phyloP scores from a whole-genome alignment of 2,113 vertebrate genomes.

The Apteryx mantelli region DNA sequence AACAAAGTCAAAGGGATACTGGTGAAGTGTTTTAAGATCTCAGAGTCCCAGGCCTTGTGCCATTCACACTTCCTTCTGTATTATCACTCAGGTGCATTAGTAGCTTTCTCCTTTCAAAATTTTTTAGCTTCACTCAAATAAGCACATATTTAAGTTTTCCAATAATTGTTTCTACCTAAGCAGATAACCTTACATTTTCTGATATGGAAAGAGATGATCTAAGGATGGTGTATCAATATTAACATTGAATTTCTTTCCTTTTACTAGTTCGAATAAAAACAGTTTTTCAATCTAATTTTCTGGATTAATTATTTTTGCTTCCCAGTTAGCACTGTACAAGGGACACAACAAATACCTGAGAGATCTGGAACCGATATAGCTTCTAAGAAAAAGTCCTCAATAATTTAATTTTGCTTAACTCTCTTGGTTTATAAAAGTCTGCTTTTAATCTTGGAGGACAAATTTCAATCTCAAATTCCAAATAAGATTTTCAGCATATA shows the following conservation, averaged over 20 bases:
- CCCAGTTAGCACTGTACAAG: background rate
- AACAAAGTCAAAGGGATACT: background rate
- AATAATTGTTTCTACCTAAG: background rate
- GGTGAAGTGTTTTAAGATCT: background rate
- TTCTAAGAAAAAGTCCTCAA: background rate
- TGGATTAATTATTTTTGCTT: conserved; percentile 47
- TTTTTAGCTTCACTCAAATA: background rate
- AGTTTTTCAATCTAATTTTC: conserved; percentile 5
- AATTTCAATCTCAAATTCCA: background rate
- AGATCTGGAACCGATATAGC: background rate
- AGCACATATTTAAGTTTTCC: background rate
- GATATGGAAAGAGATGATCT: background rate
- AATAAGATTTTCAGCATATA: background rate
- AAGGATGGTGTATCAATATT: background rate
- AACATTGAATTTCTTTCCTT: conserved; percentile 36
- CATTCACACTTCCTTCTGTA: background rate
- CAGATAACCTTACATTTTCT: background rate
- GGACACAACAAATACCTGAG: background rate
- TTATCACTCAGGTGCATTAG: background rate
- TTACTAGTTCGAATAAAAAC: conserved; percentile 1
- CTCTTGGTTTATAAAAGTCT: background rate
- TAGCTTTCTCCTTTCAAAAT: background rate
- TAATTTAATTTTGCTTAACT: conserved; percentile 27
- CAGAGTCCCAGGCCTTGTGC: background rate
- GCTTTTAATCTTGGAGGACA: background rate